Conservation (phyloP, 2,888 invertebrate species). For the Creontiades dilutus region DNA sequence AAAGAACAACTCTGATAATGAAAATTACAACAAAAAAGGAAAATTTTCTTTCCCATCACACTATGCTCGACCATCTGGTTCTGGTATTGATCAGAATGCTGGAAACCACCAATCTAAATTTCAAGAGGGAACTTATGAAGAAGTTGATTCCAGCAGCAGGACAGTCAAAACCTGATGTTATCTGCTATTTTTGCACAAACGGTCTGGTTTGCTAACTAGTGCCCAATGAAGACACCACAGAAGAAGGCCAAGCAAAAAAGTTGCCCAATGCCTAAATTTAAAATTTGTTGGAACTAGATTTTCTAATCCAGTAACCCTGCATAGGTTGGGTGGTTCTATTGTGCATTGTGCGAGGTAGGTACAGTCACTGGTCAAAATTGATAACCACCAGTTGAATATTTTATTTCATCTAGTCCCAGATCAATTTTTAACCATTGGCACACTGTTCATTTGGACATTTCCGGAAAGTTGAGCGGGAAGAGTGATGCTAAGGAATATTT, state of each 20-base stretch:
- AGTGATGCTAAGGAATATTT: too few species aligned
- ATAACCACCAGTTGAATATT: background rate
- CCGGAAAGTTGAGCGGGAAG: too few species aligned
- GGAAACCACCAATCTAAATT: background rate
- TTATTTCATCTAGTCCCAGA: too few species aligned
- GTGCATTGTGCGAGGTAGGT: slow-evolving; percentile 30
- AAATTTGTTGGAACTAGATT: slow-evolving; percentile 55
- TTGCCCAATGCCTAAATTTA: slow-evolving; percentile 47
- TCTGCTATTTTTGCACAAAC: slow-evolving; percentile 47
- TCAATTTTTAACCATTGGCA: too few species aligned
- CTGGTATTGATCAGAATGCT: background rate
- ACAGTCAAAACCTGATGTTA: slow-evolving; percentile 42
- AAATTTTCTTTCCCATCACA: slow-evolving; percentile 11
- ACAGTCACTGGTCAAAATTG: slow-evolving; percentile 1
- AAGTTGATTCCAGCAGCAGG: background rate
- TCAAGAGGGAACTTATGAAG: background rate
- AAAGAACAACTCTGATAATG: background rate
- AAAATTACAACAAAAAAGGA: background rate
- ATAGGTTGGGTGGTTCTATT: slow-evolving; percentile 45
- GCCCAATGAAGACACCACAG: too few species aligned
- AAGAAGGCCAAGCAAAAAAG: slow-evolving; percentile 47
- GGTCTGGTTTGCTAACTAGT: slow-evolving; percentile 47
- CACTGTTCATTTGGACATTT: too few species aligned
- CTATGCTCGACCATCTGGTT: background rate
- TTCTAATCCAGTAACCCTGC: slow-evolving; percentile 17